Percentiles rank a stretch among this genome's conserved stretches.
Conservation (phyloP, 2,888 invertebrate species). For the Cyrtodaria siliqua region DNA sequence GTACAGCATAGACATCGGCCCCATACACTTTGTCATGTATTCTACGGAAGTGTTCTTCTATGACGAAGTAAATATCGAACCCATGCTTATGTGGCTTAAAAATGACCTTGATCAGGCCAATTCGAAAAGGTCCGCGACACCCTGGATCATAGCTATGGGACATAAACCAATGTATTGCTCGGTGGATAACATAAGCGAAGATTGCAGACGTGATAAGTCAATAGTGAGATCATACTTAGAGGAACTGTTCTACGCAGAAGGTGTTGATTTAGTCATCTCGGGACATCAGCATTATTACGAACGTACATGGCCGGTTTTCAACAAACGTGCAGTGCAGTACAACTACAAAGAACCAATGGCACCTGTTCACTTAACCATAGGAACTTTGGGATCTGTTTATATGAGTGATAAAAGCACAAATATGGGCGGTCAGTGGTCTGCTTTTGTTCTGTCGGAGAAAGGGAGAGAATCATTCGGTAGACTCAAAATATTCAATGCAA, state of each 20-base stretch:
- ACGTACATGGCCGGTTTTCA: slow-evolving; percentile 80
- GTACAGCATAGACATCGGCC: slow-evolving; percentile 83
- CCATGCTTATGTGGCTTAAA: slow-evolving; percentile 76
- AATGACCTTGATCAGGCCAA: slow-evolving; percentile 77
- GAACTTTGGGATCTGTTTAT: slow-evolving; percentile 75
- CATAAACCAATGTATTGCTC: slow-evolving; percentile 86
- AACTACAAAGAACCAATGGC: slow-evolving; percentile 77
- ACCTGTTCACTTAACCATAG: slow-evolving; percentile 78
- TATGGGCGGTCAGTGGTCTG: slow-evolving; percentile 73
- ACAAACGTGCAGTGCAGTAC: slow-evolving; percentile 70
- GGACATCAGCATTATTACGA: slow-evolving; percentile 82
- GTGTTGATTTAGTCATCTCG: slow-evolving; percentile 80
- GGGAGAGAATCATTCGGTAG: slow-evolving; percentile 74
- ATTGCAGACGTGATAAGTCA: slow-evolving; percentile 69
- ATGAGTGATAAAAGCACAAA: slow-evolving; percentile 64
- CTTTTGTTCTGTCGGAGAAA: slow-evolving; percentile 67
- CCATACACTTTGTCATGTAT: slow-evolving; percentile 79
- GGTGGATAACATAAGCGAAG: slow-evolving; percentile 77
- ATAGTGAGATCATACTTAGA: slow-evolving; percentile 72
- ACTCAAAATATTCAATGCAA: slow-evolving; percentile 71
- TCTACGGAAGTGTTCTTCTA: slow-evolving; percentile 76
- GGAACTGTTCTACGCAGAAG: slow-evolving; percentile 77
- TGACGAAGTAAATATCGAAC: slow-evolving; percentile 88
- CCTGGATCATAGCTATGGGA: slow-evolving; percentile 85
- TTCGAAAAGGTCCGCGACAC: slow-evolving; percentile 65